Base-by-base conservation (phyloP, 2,797 vertebrate species). In the Distichodus sexfasciatus region DNA sequence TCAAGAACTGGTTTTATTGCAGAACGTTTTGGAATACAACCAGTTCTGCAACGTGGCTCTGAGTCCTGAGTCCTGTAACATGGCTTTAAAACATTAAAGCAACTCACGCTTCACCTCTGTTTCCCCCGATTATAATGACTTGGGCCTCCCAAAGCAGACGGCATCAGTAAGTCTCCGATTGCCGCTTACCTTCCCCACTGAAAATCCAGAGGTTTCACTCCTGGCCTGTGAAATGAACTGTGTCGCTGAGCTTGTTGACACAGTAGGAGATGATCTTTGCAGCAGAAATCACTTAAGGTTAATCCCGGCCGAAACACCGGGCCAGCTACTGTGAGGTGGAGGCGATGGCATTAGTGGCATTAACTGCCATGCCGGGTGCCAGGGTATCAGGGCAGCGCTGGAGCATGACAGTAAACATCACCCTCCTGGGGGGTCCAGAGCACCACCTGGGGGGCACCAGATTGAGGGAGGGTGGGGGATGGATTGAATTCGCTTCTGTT, bases 401-500 rank as follows among this genome's bases (percentile, higher is more conserved):
- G 83, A 86, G 81, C 77, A 75, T 86, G 85, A 89, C 87, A 76
- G 83, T 87, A 82, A 81, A 84, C 79, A 51, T 71, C 38, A 55
- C 70, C 58, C 76, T 86, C 84, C 82, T 80, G 73, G 69, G 69
- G 81, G 83, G 76, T 79, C 69, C n/a, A 14, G 15, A 43, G 26
- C 75, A 71, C 72, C 72, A n/a, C n/a, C n/a, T n/a, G n/a, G n/a
- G 76, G 78, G 76, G 77, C 80, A 63, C 77, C 3, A 40, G 76
- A n/a, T n/a, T n/a, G n/a, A 76, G 80, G 73, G 70, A 79, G 74
- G 69, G 81, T 79, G 76, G 83, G 86, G 82, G 82, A 82, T 86
- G 87, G 89, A 91, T 91, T 84, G n/a, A n/a, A n/a, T n/a, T n/a
- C n/a, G 84, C 81, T 76, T 76, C 84, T 79, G 90, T 89, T 88